A percentile compares a stretch with the other conserved stretches of the same genome.
These are phyloP conservation scores for Cardinalis cardinalis DNA, from an alignment of 2,113 vertebrate species.

Conservation along the genomic window DNA sequence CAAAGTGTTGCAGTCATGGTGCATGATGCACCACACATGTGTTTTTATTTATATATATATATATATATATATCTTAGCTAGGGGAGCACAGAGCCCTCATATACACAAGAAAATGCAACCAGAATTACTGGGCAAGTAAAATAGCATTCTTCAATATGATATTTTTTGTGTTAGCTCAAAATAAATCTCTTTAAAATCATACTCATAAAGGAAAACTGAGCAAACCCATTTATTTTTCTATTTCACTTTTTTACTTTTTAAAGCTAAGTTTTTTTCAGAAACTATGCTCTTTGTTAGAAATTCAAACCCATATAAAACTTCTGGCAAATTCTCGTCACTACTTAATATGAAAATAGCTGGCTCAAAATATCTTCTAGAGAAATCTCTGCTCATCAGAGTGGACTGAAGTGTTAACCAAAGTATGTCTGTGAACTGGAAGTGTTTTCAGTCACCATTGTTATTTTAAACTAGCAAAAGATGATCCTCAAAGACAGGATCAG, in stretches of 20 bases:
- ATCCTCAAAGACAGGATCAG: background rate
- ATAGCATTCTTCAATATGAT: background rate
- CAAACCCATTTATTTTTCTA: background rate
- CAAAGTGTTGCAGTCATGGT: background rate
- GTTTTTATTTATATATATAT: no score
- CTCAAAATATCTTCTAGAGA: background rate
- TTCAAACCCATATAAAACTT: background rate
- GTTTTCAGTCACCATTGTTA: background rate
- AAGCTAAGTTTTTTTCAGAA: background rate
- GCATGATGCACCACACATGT: background rate
- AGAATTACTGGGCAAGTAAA: background rate
- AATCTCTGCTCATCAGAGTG: background rate
- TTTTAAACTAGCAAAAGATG: background rate
- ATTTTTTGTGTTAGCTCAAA: background rate
- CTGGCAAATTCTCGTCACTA: background rate
- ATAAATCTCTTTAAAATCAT: background rate
- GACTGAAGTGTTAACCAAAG: background rate
- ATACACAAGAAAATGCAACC: background rate
- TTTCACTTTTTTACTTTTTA: background rate
- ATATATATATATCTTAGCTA: background rate
- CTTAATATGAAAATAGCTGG: background rate
- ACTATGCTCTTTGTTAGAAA: background rate
- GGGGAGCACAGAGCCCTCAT: background rate
- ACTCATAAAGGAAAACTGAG: background rate
- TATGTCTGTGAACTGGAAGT: background rate